Percentiles rank a stretch among this genome's conserved stretches.
These are phyloP conservation scores for Enteromius trimaculatus DNA, from an alignment of 2,797 vertebrate species.

Conservation along the genomic window DNA sequence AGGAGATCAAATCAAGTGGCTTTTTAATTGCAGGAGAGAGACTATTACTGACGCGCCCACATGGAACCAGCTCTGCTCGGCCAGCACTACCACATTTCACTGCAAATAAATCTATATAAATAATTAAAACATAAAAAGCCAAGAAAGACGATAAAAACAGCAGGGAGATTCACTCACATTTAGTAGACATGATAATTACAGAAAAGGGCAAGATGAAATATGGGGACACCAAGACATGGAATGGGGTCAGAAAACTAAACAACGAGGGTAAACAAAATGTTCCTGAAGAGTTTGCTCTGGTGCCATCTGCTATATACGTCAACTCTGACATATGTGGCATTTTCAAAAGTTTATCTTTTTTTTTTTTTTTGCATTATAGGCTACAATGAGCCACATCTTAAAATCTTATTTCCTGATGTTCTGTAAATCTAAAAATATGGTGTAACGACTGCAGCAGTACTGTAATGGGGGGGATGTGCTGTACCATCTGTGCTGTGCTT, in stretches of 20 bases:
- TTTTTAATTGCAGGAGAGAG: constrained; percentile 71
- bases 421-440: constrained; percentile 2
- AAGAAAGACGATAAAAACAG: constrained; percentile 45
- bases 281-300: constrained; percentile 20
- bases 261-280: constrained; percentile 31
- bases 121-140: constrained; percentile 12
- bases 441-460: constrained; percentile 21
- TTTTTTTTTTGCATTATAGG: neutral
- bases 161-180: constrained; percentile 54
- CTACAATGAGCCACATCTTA: neutral
- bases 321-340: constrained; percentile 18
- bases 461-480: constrained; percentile 30
- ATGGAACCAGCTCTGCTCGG: constrained; percentile 42
- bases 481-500: constrained; percentile 49
- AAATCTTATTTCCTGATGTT: neutral
- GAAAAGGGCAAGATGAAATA: constrained; percentile 45
- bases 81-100: constrained; percentile 45
- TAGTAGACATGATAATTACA: constrained; percentile 61
- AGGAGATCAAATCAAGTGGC: constrained; percentile 66
- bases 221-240: neutral
- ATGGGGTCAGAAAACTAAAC: constrained; percentile 16
- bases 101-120: constrained; percentile 44
- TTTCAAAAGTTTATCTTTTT: constrained; percentile 23
- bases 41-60: constrained; percentile 65
- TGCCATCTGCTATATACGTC: neutral